These are phyloP conservation scores for Dolichotis patagonum DNA, from an alignment of 2,113 vertebrate species.

Conservation along the genomic window DNA sequence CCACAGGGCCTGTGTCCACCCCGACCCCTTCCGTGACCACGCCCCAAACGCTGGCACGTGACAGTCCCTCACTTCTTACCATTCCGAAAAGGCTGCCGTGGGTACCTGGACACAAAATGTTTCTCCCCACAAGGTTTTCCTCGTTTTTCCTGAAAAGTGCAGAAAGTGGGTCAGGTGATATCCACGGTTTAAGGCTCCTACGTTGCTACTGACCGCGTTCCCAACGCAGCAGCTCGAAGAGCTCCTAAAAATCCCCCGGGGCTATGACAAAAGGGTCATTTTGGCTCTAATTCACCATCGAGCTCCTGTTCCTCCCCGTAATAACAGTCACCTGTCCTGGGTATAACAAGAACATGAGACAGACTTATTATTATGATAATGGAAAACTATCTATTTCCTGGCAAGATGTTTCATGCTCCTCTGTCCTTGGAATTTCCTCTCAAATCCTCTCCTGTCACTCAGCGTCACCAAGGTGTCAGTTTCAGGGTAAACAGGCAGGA, in stretches of 20 bases:
- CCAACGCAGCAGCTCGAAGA: not conserved
- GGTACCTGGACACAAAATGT: not conserved
- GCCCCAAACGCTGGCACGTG: fast-evolving
- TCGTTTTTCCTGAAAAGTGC: not conserved
- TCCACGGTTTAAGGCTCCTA: not conserved
- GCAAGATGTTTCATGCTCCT: conserved; percentile 74
- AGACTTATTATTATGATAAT: conserved; percentile 71
- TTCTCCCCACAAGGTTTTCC: not conserved
- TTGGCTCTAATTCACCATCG: conserved; percentile 45
- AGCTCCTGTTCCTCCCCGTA: not conserved
- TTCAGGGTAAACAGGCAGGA: conserved; percentile 78
- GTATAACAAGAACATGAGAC: conserved; percentile 48
- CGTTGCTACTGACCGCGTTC: not conserved
- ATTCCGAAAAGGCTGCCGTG: not conserved
- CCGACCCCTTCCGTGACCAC: not conserved
- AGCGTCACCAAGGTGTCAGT: conserved; percentile 69
- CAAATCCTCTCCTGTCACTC: conserved; percentile 58
- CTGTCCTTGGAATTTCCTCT: conserved; percentile 71
- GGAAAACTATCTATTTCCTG: conserved; percentile 75
- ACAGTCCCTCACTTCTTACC: not conserved
- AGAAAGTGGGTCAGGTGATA: not conserved
- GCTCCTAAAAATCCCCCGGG: conserved; percentile 63
- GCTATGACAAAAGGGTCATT: conserved; percentile 21
- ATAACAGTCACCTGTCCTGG: conserved; percentile 46
- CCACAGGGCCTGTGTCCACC: not conserved